Base-by-base conservation (phyloP, 37 sponge, comb jelly and placozoan species). In the Cliona cf. orientalis region DNA sequence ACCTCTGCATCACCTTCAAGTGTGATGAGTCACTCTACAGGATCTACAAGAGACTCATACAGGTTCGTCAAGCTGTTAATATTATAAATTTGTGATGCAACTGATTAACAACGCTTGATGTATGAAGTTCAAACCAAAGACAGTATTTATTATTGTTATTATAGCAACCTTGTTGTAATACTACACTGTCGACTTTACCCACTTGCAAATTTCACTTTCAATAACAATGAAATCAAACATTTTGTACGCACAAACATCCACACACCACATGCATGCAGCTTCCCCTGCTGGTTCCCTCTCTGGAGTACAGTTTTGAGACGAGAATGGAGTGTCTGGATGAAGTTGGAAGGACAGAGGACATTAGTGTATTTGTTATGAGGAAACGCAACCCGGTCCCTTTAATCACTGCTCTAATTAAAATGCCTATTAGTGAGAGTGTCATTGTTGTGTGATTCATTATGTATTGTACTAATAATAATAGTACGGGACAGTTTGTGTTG, bases 371-470 rank as follows among this genome's bases (percentile, higher is more conserved):
- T 72, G 71, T 78, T 22, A 19, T 71, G 6, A 36, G 40, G 61
- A 80, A 85, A 32, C 78, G 84, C 66, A 87, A 71, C 66, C 68
- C 85, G 9, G 32, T n/a, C n/a, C n/a, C n/a, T n/a, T n/a, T n/a
- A n/a, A n/a, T n/a, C n/a, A n/a, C n/a, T 25, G 96, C 96, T 22
- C 61, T 77, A 12, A 87, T 97, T 70, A 89, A 86, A 49, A 97
- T 97, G 98, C 98, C 98, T 29, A 82, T 93, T 53, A 95, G 95
- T 78, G 96, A 95, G 69, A 85, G 84, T 40, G 64, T 92, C 34
- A 80, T 96, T 21, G 69, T 69, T 42, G 64, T 62, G n/a, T 76
- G 34, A 42, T n/a, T n/a, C n/a, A n/a, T n/a, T n/a, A n/a, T n/a
- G n/a, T n/a, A n/a, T n/a, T n/a, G n/a, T n/a, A n/a, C n/a, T n/a